Evolutionary conservation across 1,140 invertebrate species (phyloP).

Genomic region (Metopolophium dirhodum): DNA sequence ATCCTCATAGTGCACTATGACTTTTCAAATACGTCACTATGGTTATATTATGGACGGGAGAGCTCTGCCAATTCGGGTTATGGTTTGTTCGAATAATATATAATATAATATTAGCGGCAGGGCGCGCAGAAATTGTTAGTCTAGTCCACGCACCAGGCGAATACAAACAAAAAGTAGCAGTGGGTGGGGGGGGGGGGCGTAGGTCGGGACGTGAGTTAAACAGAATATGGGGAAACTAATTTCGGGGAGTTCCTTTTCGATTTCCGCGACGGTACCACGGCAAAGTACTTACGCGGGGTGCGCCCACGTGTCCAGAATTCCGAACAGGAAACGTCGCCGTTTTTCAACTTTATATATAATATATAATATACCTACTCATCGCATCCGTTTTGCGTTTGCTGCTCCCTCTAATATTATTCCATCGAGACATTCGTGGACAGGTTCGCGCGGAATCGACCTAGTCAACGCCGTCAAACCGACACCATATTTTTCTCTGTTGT

Average conservation of each 20-base stretch:
- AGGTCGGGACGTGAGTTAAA: neutral
- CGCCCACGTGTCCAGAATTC: neutral
- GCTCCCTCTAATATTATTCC: neutral
- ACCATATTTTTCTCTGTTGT: neutral
- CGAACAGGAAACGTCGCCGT: neutral
- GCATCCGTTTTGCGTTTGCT: neutral
- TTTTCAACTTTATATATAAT: neutral
- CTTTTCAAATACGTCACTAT: neutral
- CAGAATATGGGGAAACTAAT: conserved; percentile 6
- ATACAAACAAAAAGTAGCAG: neutral
- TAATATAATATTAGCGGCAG: neutral
- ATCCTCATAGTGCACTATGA: neutral
- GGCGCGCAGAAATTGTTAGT: neutral
- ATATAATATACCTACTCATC: neutral
- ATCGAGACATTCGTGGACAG: neutral
- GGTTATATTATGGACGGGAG: neutral
- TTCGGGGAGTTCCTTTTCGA: conserved; percentile 1
- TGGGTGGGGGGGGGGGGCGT: no score
- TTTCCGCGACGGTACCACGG: neutral
- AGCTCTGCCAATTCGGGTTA: neutral
- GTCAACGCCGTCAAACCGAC: neutral
- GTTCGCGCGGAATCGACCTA: neutral
- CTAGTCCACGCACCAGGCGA: neutral
- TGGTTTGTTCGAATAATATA: neutral
- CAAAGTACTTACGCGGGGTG: neutral